Evolutionary conservation across 2,888 invertebrate species (phyloP).

Genomic region (Drosophila mimetica): DNA sequence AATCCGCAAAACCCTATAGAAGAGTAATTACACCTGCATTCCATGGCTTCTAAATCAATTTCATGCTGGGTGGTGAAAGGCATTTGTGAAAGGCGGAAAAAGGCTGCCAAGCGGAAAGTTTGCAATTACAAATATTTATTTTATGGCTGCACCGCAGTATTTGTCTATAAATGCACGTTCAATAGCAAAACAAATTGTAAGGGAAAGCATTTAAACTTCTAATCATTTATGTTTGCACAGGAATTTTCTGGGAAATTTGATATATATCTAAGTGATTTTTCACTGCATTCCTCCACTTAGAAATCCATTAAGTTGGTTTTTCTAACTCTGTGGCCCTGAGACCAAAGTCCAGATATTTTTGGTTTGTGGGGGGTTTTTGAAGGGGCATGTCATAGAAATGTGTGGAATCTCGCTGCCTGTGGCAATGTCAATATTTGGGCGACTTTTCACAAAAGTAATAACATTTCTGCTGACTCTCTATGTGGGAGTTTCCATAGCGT

Average conservation of each 20-base stretch:
- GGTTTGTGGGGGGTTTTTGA: not conserved
- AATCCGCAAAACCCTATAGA: not conserved
- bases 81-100: slow-evolving; percentile 6
- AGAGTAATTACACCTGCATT: slow-evolving; percentile 12
- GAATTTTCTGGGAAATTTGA: slow-evolving; percentile 11
- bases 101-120: slow-evolving; percentile 3
- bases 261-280: slow-evolving; percentile 15
- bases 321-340: slow-evolving; percentile 1
- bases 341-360: slow-evolving; percentile 12
- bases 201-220: slow-evolving; percentile 1
- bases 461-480: not conserved
- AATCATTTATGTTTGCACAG: slow-evolving; percentile 17
- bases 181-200: not conserved
- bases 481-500: slow-evolving; percentile 2
- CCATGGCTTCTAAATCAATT: slow-evolving; percentile 21
- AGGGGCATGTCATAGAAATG: slow-evolving; percentile 8
- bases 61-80: slow-evolving; percentile 10
- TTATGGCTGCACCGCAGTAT: not conserved
- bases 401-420: slow-evolving; percentile 15
- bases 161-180: not conserved
- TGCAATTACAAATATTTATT: not conserved
- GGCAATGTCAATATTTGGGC: slow-evolving; percentile 42
- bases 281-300: slow-evolving; percentile 32
- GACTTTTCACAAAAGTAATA: slow-evolving; percentile 34
- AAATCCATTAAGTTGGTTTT: slow-evolving; percentile 37